Evolutionary conservation across 2,113 vertebrate genomes (phyloP), one percentile per base, ranked within the genome.

Genomic region (Saimiri boliviensis): DNA sequence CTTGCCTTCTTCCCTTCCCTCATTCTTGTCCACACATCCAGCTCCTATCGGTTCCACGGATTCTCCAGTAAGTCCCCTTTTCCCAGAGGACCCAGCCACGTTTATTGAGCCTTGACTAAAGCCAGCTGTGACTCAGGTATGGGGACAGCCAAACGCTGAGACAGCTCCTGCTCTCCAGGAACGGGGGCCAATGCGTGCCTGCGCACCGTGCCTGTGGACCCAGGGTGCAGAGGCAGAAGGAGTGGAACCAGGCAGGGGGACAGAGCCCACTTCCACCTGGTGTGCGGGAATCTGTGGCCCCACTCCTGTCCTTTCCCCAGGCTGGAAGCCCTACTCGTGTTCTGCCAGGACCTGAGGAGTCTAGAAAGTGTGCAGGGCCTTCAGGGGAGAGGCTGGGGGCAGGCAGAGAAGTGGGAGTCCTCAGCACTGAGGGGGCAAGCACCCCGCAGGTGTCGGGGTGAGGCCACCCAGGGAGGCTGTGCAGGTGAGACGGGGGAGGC

Each of bases 151-250:
- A 37, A 6, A 52, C 0, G 20, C 40, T 16, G 84, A 56, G 54
- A 56, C 6, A 12, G 74, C 6, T 27, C 52, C 54, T 56, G 89
- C 9, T 40, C 63, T 86, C 74, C 19, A 9, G 30, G 35, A 25
- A 37, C 11, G 32, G 35, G 40, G 23, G 16, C 30, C 3, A 6
- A 20, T 3, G 9, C 0, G 1, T 8, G 3, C 6, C 6, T 0
- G 8, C 0, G 16, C 0, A 1, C 35, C 54, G 0, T 2, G 63
- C 0, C 0, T 3, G 2, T 2, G 52, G 66, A 21, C 13, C 45
- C 0, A 0, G 35, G 74, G 23, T 49, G 19, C 23, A 73, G 86
- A 25, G 42, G 21, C 3, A 7, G 20, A 4, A 60, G 90, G 4
- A 11, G 6, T 0, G 6, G 35, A 2, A 10, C 42, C 6, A 23